Base-by-base conservation (phyloP, 2,888 invertebrate genomes). In the Zele albiditarsus region DNA sequence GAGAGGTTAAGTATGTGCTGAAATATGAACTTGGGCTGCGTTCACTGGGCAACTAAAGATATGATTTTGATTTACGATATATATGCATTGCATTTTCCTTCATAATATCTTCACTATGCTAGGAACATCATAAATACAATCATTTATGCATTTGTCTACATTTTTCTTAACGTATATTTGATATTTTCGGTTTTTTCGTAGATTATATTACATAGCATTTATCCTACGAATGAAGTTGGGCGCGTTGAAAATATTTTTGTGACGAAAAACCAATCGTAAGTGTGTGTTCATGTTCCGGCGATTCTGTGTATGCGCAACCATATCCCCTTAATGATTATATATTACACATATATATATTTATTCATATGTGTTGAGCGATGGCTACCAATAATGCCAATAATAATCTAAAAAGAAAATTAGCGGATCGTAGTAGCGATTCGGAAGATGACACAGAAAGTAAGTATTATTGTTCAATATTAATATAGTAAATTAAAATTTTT, bases 381-480 rank as follows among this genome's bases (percentile, higher is more conserved):
- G 57, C 57, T 57, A 20, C 10, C 0, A 57, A 69, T 8, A 57
- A 8, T 31, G 31, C 53, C 1, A 69, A 71, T 27, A 79, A 62
- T 12, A 73, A 42, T 33, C 58, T 79, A 28, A 87, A 86, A 78
- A 81, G 86, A 70, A 86, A 84, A 77, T 77, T 84, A n/a, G 25
- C 74, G 8, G 77, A 80, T 23, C 74, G 69, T 4, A 73, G 70
- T 10, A 83, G 78, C 74, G 83, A 84, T 70, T 80, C 82, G 1
- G 83, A 85, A 1, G 83, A 84, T 71, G 84, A 86, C 57, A 81
- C 27, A 49, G 80, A 79, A 42, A 82, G 86, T 86, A 38, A 84
- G 85, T 81, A 68, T 38, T 16, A 25, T 8, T 33, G 57, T 69
- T 57, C 60, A 25, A 49, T 27, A 38, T 42, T 57, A 42, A 63